A percentile compares a stretch with the other conserved stretches of the same genome.
Conservation (phyloP, 1,140 invertebrate genomes). For the Vollenhovia emeryi region DNA sequence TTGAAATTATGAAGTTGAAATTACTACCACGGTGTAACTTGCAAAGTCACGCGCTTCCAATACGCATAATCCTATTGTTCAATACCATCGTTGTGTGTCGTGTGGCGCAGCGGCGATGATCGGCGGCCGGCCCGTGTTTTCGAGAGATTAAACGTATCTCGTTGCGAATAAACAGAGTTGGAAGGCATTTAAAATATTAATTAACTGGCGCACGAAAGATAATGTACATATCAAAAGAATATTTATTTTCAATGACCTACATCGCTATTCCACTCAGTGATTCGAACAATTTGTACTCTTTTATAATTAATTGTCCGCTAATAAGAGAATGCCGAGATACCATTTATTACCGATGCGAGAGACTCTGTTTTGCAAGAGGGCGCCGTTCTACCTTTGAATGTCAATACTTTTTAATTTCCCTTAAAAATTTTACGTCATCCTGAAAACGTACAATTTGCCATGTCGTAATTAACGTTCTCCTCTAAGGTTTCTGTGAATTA, state of each 20-base stretch:
- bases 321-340: background rate
- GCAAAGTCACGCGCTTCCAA: background rate
- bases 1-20: conserved; percentile 54
- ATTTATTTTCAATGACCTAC: conserved; percentile 4
- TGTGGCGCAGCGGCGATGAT: background rate
- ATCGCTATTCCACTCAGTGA: background rate
- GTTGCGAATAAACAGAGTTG: background rate
- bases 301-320: background rate
- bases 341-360: background rate
- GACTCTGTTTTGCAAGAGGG: background rate
- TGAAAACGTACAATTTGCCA: background rate
- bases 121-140: background rate
- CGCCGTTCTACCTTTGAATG: background rate
- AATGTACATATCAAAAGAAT: conserved; percentile 3
- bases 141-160: conserved; percentile 9
- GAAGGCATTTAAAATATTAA: conserved; percentile 10
- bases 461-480: conserved; percentile 15
- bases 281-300: background rate
- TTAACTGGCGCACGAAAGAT: background rate
- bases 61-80: background rate
- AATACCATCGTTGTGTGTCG: background rate
- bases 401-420: background rate
- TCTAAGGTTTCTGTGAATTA: background rate
- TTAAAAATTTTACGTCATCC: background rate
- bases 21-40: background rate